phyloP scores from a whole-genome alignment of 1,140 invertebrate genomes.

The Drosophila ercepeae region DNA sequence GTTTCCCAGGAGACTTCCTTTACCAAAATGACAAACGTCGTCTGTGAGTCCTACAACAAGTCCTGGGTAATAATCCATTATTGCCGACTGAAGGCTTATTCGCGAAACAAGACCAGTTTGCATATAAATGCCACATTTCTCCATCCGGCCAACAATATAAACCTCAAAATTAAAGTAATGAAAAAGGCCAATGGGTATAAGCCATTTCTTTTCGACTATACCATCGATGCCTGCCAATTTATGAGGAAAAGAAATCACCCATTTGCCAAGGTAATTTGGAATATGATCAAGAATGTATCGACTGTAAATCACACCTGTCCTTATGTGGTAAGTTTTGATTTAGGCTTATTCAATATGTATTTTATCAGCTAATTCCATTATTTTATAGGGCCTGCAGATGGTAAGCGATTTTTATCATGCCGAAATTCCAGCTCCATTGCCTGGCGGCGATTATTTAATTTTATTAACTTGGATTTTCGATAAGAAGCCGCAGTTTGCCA shows the following conservation, averaged over 20 bases:
- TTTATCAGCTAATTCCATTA: no score
- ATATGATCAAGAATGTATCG: constrained; percentile 42
- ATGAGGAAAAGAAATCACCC: constrained; percentile 35
- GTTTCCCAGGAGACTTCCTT: neutral
- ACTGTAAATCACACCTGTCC: constrained; percentile 60
- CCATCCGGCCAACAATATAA: constrained; percentile 11
- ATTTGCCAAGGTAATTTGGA: constrained; percentile 16
- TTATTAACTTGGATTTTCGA: constrained; percentile 35
- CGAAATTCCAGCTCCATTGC: neutral
- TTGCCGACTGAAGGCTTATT: constrained; percentile 31
- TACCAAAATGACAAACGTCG: constrained; percentile 39
- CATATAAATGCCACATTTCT: constrained; percentile 18
- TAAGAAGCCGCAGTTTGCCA: constrained; percentile 25
- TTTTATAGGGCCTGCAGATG: constrained; percentile 32
- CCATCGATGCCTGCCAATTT: constrained; percentile 47
- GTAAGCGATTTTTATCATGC: constrained; percentile 32
- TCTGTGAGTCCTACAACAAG: constrained; percentile 35
- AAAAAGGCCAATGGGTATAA: constrained; percentile 57
- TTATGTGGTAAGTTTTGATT: constrained; percentile 29
- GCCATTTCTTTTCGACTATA: constrained; percentile 40
- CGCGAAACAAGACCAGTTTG: constrained; percentile 38
- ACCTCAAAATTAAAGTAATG: constrained; percentile 11
- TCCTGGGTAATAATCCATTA: constrained; percentile 38
- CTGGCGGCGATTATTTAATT: constrained; percentile 44
- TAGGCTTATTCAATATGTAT: neutral